A percentile compares a stretch with the other conserved stretches of the same genome.
phyloP scores from a whole-genome alignment of 2,113 vertebrate genomes.

The Varanus salvator region DNA sequence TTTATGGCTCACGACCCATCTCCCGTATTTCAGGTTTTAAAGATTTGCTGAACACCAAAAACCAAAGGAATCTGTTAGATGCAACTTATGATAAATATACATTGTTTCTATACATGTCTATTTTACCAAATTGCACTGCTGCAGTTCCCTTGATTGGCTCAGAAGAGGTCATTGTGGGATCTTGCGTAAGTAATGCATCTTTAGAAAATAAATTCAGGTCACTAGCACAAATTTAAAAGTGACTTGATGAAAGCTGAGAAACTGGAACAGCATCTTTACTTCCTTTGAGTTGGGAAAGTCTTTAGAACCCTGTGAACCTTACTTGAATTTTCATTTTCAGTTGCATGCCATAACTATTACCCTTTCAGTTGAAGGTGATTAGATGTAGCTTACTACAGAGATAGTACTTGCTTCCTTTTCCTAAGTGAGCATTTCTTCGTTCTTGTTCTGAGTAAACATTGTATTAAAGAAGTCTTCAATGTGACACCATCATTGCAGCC shows the following conservation, averaged over 20 bases:
- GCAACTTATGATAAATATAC: not conserved
- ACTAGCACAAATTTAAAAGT: constrained; percentile 57
- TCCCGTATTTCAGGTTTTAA: constrained; percentile 13
- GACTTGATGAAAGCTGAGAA: constrained; percentile 59
- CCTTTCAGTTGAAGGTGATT: not conserved
- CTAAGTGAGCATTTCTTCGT: not conserved
- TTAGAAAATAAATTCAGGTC: constrained; percentile 68
- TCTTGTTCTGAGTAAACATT: not conserved
- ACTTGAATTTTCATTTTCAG: constrained; percentile 12
- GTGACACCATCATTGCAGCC: not conserved
- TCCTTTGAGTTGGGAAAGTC: constrained; percentile 25
- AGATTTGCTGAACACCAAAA: constrained; percentile 11
- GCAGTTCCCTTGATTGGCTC: constrained; percentile 30
- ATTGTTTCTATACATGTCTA: accelerated
- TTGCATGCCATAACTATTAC: not conserved
- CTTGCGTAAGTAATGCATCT: constrained; percentile 64
- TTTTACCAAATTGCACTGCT: constrained; percentile 31
- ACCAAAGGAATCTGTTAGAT: not conserved
- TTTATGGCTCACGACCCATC: constrained; percentile 5
- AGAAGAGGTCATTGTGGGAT: constrained; percentile 50
- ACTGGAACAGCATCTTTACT: constrained; percentile 43
- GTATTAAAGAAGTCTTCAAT: not conserved
- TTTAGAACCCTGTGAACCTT: not conserved
- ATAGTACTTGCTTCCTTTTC: not conserved
- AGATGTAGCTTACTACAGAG: not conserved